Conservation (phyloP, 2,797 vertebrate genomes). For the Hippocampus kuda region DNA sequence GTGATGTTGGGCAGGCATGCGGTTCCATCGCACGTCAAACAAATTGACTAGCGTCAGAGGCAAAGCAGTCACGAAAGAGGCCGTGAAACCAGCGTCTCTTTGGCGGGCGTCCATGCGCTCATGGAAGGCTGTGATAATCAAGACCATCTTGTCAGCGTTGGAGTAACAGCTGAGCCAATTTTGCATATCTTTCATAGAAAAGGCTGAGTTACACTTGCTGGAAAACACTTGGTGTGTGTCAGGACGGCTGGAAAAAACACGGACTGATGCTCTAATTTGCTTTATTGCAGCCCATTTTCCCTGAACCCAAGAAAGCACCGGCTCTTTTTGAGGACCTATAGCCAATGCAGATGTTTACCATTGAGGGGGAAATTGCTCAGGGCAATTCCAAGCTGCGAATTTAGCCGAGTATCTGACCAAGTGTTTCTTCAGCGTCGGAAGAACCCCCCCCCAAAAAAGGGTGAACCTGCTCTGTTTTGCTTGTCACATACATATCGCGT, state of each 20-base stretch:
- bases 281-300: constrained; percentile 21
- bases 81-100: constrained; percentile 3
- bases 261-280: constrained; percentile 12
- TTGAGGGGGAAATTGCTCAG: constrained; percentile 10
- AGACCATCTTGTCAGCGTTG: constrained; percentile 2
- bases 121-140: constrained; percentile 5
- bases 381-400: constrained; percentile 17
- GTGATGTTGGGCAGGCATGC: not conserved
- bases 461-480: not conserved
- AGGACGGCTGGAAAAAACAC: constrained; percentile 1
- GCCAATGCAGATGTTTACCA: constrained; percentile 28
- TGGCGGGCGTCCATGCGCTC: constrained; percentile 1
- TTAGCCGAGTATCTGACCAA: constrained; percentile 8
- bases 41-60: not conserved
- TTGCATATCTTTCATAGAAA: constrained; percentile 7
- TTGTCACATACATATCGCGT: constrained; percentile 1
- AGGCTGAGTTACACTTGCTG: constrained; percentile 6
- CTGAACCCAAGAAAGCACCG: constrained; percentile 8
- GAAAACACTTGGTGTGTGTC: constrained; percentile 1
- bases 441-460: not conserved
- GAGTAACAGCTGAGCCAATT: constrained; percentile 9
- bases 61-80: not conserved
- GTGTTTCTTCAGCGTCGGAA: constrained; percentile 3
- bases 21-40: not conserved
- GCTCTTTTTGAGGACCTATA: constrained; percentile 9